Percentiles rank a stretch among this genome's conserved stretches.
Evolutionary conservation across 2,888 invertebrate genomes (phyloP).

Genomic region (Acrobasis suavella): DNA sequence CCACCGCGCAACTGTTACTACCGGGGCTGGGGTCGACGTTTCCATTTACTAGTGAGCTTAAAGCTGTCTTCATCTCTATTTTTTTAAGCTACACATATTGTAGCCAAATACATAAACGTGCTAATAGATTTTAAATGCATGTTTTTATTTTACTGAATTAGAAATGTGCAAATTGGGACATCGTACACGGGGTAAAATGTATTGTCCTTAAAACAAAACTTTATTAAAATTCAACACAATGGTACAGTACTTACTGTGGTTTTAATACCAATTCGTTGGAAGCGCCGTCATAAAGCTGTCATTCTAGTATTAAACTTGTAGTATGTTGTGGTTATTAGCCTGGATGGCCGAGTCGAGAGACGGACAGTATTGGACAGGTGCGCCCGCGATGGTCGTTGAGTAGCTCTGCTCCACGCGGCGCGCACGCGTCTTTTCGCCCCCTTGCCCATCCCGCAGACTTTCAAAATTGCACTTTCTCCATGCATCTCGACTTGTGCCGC

Average conservation of each 20-base stretch:
- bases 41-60: conserved; percentile 25
- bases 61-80: conserved; percentile 19
- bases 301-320: conserved; percentile 5
- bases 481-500: conserved; percentile 40
- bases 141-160: no score
- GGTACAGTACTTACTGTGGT: not conserved
- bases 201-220: no score
- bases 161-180: no score
- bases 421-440: conserved; percentile 33
- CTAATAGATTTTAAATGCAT: not conserved
- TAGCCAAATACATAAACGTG: not conserved
- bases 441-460: conserved; percentile 37
- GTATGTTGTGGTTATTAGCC: not conserved
- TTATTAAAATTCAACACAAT: no score
- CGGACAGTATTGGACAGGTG: conserved; percentile 17
- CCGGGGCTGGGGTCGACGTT: conserved; percentile 27
- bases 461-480: conserved; percentile 37
- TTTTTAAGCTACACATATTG: not conserved
- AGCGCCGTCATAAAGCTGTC: not conserved
- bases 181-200: no score
- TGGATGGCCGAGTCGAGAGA: not conserved
- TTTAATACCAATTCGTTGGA: not conserved
- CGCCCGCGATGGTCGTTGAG: conserved; percentile 32
- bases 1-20: conserved; percentile 32
- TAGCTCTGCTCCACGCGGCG: conserved; percentile 35